Base-by-base conservation (phyloP, 2,113 vertebrate genomes). In the Vicugna pacos region DNA sequence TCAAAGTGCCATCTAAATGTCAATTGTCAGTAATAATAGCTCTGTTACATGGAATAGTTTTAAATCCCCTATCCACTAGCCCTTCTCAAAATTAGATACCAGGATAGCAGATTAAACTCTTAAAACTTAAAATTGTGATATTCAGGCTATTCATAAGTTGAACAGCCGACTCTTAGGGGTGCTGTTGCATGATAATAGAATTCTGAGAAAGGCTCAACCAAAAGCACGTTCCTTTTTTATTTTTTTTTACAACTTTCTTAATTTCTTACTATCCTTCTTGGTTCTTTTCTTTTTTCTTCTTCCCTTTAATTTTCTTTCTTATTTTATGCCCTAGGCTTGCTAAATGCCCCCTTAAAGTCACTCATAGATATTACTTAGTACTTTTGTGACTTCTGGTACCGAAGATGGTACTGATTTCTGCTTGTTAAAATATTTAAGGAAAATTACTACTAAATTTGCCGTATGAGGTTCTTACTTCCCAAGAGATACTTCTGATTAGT, bases 361-460 rank as follows among this genome's bases (percentile, higher is more conserved):
- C 10, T 96, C 28, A n/a, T 56, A 35, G 16, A 0, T 86, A 65
- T 19, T 60, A 81, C 11, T 64, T 86, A 84, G 30, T 86, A 50
- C 62, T 93, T 62, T 52, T 30, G 26, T 62, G 75, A 89, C 15
- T 96, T 77, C 79, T 28, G 28, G 8, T 88, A 30, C 80, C 75
- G 75, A 77, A 62, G 38, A 69, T 92, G 76, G 19, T 75, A 52
- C 58, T 84, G n/a, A 92, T 80, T 92, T 93, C 48, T 87, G 42
- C 26, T 70, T 84, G 46, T 92, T 42, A 93, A 35, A 70, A 75
- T 92, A 48, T 48, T 77, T 79, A 75, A 64, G 70, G 89, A 92
- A 89, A 65, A 69, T 13, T 82, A 24, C 24, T 89, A 35, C 8
- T 80, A n/a, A 79, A 56, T 73, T 79, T 92, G 10, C 56, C 58